Conservation (phyloP, 1,140 invertebrate genomes). For the Plectrocnemia conspersa region DNA sequence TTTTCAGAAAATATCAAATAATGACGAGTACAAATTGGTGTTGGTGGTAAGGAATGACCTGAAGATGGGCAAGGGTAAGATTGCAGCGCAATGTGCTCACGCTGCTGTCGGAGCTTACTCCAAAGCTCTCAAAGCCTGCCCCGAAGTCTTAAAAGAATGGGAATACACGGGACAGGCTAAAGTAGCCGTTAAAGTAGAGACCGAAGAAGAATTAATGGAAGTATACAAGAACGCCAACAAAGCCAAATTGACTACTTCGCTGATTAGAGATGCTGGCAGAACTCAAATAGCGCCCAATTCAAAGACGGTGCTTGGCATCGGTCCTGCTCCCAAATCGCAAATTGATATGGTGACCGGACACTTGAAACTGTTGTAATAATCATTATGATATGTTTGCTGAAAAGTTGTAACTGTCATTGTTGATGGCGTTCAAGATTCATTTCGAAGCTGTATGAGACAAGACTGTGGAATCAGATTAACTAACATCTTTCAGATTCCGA, state of each 20-base stretch:
- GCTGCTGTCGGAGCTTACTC: constrained; percentile 78
- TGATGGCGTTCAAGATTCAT: too few species aligned
- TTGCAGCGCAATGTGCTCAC: constrained; percentile 88
- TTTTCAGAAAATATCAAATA: constrained; percentile 31
- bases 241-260: constrained; percentile 62
- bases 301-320: constrained; percentile 83
- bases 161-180: constrained; percentile 74
- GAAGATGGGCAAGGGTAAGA: constrained; percentile 93
- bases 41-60: constrained; percentile 84
- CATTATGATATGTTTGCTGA: too few species aligned
- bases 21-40: constrained; percentile 71
- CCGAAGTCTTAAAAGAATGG: constrained; percentile 68
- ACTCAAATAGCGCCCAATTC: constrained; percentile 85
- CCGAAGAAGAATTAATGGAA: constrained; percentile 60
- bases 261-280: constrained; percentile 83
- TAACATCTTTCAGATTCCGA: too few species aligned
- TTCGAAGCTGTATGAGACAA: too few species aligned
- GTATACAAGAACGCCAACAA: constrained; percentile 64
- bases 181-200: constrained; percentile 73
- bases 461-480: too few species aligned
- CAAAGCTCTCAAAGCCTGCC: constrained; percentile 58
- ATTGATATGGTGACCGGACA: constrained; percentile 83
- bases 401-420: too few species aligned
- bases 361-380: constrained; percentile 72
- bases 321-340: constrained; percentile 71